Conservation (phyloP, 2,113 vertebrate genomes). For the Lycaon pictus region DNA sequence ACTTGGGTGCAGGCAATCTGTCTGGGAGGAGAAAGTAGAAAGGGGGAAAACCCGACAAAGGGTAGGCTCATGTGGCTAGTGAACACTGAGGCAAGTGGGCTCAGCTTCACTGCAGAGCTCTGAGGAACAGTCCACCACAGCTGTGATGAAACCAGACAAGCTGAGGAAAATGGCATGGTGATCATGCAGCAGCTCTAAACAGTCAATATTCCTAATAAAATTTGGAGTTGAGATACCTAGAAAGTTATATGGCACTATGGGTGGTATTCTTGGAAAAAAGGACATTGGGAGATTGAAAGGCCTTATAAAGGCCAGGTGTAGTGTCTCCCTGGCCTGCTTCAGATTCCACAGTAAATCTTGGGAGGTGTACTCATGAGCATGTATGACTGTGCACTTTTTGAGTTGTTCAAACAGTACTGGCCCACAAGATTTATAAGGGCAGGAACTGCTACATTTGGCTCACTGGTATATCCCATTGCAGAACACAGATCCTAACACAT, state of each 20-base stretch:
- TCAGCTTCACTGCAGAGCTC: neutral
- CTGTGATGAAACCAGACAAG: neutral
- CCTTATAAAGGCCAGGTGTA: neutral
- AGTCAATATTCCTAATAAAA: neutral
- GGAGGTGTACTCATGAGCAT: neutral
- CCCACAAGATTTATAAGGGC: neutral
- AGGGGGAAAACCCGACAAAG: neutral
- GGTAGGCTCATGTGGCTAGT: neutral
- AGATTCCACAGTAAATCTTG: neutral
- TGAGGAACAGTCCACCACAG: neutral
- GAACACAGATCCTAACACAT: neutral
- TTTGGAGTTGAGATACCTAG: neutral
- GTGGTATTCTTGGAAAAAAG: neutral
- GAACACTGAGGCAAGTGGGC: neutral
- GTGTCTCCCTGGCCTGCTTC: neutral
- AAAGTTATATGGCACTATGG: neutral
- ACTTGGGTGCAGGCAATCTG: neutral
- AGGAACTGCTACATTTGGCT: neutral
- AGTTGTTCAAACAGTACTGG: neutral
- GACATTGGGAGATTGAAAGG: neutral
- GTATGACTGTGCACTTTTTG: neutral
- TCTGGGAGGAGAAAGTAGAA: neutral
- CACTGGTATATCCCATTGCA: neutral
- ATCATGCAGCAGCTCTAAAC: neutral
- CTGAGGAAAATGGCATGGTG: rapidly evolving